Evolutionary conservation across 2,113 vertebrate species (phyloP).

Genomic region (Phodopus roborovskii): DNA sequence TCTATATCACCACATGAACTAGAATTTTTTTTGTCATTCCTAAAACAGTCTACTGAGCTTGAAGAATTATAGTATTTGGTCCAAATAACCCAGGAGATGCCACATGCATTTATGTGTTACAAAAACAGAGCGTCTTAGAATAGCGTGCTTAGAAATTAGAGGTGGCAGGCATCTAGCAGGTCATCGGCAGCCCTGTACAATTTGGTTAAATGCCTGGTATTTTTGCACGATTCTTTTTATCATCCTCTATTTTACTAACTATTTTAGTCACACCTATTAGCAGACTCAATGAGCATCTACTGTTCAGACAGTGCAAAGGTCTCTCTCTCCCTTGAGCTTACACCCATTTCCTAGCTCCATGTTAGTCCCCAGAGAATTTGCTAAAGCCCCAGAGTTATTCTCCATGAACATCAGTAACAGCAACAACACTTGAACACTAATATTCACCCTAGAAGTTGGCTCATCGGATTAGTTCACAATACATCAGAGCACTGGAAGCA

Average conservation of each 20-base stretch:
- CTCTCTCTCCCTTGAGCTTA: not conserved
- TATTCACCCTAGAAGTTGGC: not conserved
- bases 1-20: not conserved
- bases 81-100: conserved; percentile 73
- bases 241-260: conserved; percentile 16
- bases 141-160: conserved; percentile 74
- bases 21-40: conserved; percentile 18
- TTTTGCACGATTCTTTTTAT: conserved; percentile 50
- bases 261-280: conserved; percentile 43
- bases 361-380: not conserved
- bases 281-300: not conserved
- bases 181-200: conserved; percentile 55
- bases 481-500: not conserved
- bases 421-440: not conserved
- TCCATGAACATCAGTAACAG: not conserved
- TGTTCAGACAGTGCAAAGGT: not conserved
- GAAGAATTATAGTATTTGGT: conserved; percentile 76
- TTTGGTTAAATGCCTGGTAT: conserved; percentile 56
- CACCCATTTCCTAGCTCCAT: not conserved
- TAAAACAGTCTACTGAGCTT: conserved; percentile 56
- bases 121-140: conserved; percentile 74
- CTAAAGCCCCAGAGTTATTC: not conserved
- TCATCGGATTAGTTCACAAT: not conserved
- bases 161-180: conserved; percentile 57
- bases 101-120: conserved; percentile 69